Percentiles rank a stretch among this genome's conserved stretches.
Conservation (phyloP, 2,888 invertebrate genomes). For the Ethmia dodecea region DNA sequence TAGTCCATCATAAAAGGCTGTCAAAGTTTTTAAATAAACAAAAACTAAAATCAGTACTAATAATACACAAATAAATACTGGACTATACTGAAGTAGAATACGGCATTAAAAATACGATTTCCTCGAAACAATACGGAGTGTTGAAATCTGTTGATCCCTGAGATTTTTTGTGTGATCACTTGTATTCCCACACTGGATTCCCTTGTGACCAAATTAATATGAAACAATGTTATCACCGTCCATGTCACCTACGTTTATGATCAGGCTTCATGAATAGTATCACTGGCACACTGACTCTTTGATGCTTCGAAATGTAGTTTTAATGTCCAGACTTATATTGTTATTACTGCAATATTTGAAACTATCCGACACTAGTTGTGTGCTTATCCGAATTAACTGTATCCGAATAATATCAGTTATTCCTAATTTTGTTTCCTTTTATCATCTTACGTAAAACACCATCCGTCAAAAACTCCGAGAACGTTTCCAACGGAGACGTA, state of each 20-base stretch:
- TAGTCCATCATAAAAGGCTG: too few species aligned
- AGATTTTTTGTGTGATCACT: constrained; percentile 52
- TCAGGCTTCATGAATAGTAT: not conserved
- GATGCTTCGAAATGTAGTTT: too few species aligned
- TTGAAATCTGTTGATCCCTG: constrained; percentile 49
- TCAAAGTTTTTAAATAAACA: too few species aligned
- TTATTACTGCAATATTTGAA: too few species aligned
- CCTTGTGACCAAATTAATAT: constrained; percentile 55
- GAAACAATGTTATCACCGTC: constrained; percentile 46
- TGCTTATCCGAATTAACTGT: constrained; percentile 2
- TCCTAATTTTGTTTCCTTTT: not conserved
- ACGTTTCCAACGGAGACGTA: constrained; percentile 26
- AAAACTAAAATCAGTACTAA: too few species aligned
- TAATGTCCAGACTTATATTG: too few species aligned
- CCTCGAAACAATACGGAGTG: constrained; percentile 50
- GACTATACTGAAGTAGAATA: too few species aligned
- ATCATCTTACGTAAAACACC: constrained; percentile 24
- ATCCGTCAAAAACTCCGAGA: constrained; percentile 31
- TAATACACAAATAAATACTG: too few species aligned
- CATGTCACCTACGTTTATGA: constrained; percentile 27
- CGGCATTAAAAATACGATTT: constrained; percentile 37
- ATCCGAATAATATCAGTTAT: constrained; percentile 1
- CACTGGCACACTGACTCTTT: too few species aligned
- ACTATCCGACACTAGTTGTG: too few species aligned
- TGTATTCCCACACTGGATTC: constrained; percentile 57